phyloP scores from a whole-genome alignment of 53 echinoderm and acorn worm genomes.

The Crossaster papposus region DNA sequence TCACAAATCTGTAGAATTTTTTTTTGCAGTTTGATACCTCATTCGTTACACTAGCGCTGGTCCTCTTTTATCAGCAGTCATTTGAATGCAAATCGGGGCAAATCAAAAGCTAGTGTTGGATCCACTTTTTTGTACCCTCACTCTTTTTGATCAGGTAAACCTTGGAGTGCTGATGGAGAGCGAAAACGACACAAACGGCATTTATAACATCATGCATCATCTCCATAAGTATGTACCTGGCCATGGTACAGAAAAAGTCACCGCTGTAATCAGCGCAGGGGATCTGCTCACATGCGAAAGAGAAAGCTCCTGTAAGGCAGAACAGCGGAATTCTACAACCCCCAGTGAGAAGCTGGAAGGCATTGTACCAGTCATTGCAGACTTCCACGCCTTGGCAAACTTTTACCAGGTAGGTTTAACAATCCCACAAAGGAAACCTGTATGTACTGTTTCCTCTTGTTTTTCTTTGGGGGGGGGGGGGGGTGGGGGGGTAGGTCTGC shows the following conservation, averaged over 20 bases:
- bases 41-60: no score
- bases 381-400: conserved; percentile 79
- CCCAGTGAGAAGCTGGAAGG: conserved; percentile 70
- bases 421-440: neutral
- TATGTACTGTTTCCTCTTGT: neutral
- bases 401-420: conserved; percentile 63
- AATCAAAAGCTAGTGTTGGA: no score
- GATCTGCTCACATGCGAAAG: conserved; percentile 77
- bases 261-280: conserved; percentile 60
- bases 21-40: no score
- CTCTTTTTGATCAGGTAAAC: conserved; percentile 54
- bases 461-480: no score
- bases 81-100: no score
- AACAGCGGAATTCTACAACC: conserved; percentile 67
- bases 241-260: conserved; percentile 37
- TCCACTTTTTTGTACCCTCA: neutral
- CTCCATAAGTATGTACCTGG: conserved; percentile 75
- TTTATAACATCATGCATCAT: conserved; percentile 65
- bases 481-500: no score
- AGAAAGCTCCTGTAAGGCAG: conserved; percentile 53
- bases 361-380: conserved; percentile 71
- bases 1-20: no score
- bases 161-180: conserved; percentile 81
- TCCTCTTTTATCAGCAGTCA: no score
- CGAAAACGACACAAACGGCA: conserved; percentile 71